Base-by-base conservation (phyloP, 2,888 invertebrate genomes). In the Cheilosia impressa region DNA sequence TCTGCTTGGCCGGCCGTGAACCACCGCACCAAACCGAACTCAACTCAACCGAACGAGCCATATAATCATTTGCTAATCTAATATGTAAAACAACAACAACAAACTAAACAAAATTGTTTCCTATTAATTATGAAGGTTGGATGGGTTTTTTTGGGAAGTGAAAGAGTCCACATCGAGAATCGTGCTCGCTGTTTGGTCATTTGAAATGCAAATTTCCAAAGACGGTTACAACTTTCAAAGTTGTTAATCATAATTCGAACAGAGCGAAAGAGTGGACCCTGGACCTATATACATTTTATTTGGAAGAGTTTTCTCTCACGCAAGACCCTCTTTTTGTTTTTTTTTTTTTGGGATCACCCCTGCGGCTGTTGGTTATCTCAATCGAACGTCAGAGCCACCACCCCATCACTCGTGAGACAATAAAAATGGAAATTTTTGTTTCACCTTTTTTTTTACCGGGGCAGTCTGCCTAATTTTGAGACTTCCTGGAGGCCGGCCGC, bases 361-460 rank as follows among this genome's bases (percentile, higher is more conserved):
- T 45, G 57, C 34, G 58, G 50, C 47, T 47, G 43, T 65, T 65
- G 76, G 65, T 72, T 85, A 85, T 85, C 85, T 81, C 72, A 81
- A 85, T 81, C 85, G 72, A 72, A 85, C 76, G 85, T 85, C 85
- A 85, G 19, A 72, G 62, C 85, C 76, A 77, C 85, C 85, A 85
- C 85, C 85, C 85, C 85, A 85, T 85, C 62, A 85, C 81, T 85
- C 77, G 76, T 81, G 76, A 68, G 81, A 85, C 85, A 85, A 85
- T 85, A 81, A 85, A 85, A 85, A 85, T 85, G 81, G 76, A 81
- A 85, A 85, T 85, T 85, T 27, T 68, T 22, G 19, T 60, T 75
- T 80, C 65, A 34, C 34, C 75, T 72, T 71, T 58, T 19, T 9
- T 15, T 41, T 31, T 57, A 13, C 41, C 60, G 13, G 27, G 43